phyloP scores from a whole-genome alignment of 2,797 vertebrate genomes.

The Hapalemur alaotrensis region DNA sequence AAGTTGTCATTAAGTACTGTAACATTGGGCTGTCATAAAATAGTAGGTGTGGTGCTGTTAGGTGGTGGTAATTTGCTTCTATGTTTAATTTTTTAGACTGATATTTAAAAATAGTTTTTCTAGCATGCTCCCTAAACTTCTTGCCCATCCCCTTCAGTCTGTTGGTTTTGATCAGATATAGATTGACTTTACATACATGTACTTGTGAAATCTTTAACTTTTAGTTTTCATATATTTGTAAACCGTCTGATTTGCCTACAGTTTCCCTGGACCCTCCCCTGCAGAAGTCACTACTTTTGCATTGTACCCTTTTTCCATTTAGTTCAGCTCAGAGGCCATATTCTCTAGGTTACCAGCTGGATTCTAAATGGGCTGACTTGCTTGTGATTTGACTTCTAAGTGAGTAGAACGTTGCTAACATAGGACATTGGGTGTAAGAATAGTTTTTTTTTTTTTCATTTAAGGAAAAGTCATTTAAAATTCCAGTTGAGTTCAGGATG shows the following conservation, averaged over 20 bases:
- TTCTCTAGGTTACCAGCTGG: background rate
- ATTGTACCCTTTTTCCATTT: background rate
- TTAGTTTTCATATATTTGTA: background rate
- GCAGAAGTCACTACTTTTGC: background rate
- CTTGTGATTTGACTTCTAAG: background rate
- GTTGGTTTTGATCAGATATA: background rate
- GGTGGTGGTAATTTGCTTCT: background rate
- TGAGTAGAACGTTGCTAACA: background rate
- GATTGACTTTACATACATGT: background rate
- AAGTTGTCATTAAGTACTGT: background rate
- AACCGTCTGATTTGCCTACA: background rate
- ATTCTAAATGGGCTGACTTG: background rate
- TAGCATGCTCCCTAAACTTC: background rate
- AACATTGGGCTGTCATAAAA: background rate
- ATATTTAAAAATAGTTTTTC: background rate
- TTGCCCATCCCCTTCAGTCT: background rate
- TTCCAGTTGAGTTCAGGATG: background rate
- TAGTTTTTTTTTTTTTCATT: slow-evolving; percentile 25
- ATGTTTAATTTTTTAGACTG: background rate
- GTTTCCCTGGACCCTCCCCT: background rate
- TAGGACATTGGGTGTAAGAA: background rate
- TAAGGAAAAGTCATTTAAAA: slow-evolving; percentile 48
- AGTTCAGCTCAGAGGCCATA: background rate
- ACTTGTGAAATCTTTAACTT: background rate
- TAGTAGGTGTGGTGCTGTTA: background rate